Conservation (phyloP, 1,140 invertebrate genomes). For the Nasonia longicornis region DNA sequence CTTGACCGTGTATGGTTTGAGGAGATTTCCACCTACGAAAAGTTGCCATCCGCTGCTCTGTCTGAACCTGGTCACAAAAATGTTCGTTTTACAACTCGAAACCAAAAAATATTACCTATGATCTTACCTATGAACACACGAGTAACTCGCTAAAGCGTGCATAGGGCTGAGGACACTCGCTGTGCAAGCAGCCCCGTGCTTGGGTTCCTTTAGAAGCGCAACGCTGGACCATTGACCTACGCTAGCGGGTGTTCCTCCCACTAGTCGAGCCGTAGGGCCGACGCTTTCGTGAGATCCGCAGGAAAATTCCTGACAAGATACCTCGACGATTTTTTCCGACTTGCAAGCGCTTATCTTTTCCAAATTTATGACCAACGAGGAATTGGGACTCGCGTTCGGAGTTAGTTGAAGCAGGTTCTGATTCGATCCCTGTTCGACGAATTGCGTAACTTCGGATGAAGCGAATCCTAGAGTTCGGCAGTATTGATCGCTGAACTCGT, state of each 20-base stretch:
- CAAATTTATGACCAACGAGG: slow-evolving; percentile 65
- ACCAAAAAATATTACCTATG: neutral
- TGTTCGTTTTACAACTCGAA: neutral
- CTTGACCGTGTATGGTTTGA: slow-evolving; percentile 59
- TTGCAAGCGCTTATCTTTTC: slow-evolving; percentile 64
- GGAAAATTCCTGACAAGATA: slow-evolving; percentile 73
- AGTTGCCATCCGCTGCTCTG: slow-evolving; percentile 63
- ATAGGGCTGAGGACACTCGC: slow-evolving; percentile 72
- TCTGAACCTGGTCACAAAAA: slow-evolving; percentile 56
- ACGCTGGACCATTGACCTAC: slow-evolving; percentile 73
- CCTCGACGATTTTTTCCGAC: slow-evolving; percentile 67
- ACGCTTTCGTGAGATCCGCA: slow-evolving; percentile 68
- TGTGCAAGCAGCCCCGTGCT: slow-evolving; percentile 71
- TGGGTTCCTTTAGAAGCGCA: slow-evolving; percentile 69
- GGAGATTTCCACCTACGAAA: slow-evolving; percentile 66
- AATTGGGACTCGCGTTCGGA: slow-evolving; percentile 54
- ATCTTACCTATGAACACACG: slow-evolving; percentile 69
- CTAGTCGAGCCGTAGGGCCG: slow-evolving; percentile 65
- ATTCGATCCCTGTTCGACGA: slow-evolving; percentile 51
- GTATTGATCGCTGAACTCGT: slow-evolving; percentile 69
- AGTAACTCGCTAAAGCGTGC: slow-evolving; percentile 73
- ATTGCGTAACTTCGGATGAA: slow-evolving; percentile 63
- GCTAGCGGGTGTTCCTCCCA: slow-evolving; percentile 68
- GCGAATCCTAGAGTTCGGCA: slow-evolving; percentile 71
- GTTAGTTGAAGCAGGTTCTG: slow-evolving; percentile 63